A percentile compares a stretch with the other conserved stretches of the same genome.
Evolutionary conservation across 2,113 vertebrate genomes (phyloP).

Genomic region (cat (Felis catus)): DNA sequence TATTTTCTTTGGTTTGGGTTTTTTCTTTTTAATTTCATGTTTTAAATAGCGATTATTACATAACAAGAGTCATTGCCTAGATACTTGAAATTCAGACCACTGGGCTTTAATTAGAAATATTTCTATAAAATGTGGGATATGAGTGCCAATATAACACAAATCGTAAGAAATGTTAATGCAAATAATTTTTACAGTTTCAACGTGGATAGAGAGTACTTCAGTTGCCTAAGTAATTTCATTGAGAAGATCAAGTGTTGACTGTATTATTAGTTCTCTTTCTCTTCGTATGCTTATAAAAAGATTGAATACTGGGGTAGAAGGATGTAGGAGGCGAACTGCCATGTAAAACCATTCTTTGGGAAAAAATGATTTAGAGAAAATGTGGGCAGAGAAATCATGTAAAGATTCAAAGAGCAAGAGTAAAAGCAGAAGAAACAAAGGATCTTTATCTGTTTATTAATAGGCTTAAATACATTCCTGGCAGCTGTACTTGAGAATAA

Average conservation of each 20-base stretch:
- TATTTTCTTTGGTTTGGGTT: not conserved
- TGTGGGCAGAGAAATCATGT: not conserved
- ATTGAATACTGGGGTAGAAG: not conserved
- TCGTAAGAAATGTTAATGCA: not conserved
- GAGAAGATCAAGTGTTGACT: not conserved
- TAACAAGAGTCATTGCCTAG: not conserved
- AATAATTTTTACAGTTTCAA: not conserved
- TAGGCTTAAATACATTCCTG: constrained; percentile 66
- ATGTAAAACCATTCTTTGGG: not conserved
- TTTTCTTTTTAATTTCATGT: constrained; percentile 17
- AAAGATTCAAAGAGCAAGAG: constrained; percentile 64
- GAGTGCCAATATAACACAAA: not conserved
- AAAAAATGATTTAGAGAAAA: constrained; percentile 7
- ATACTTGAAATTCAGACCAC: constrained; percentile 29
- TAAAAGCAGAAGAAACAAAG: constrained; percentile 65
- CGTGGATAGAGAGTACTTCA: not conserved
- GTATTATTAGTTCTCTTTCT: not conserved
- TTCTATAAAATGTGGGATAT: not conserved
- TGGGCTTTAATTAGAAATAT: not conserved
- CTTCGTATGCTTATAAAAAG: constrained; percentile 16
- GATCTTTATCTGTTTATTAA: constrained; percentile 66
- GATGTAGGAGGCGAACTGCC: not conserved
- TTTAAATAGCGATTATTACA: not conserved
- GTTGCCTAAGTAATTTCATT: not conserved
- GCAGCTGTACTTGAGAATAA: constrained; percentile 68